phyloP scores from a whole-genome alignment of 2,113 vertebrate species.

The Bufo bufo region DNA sequence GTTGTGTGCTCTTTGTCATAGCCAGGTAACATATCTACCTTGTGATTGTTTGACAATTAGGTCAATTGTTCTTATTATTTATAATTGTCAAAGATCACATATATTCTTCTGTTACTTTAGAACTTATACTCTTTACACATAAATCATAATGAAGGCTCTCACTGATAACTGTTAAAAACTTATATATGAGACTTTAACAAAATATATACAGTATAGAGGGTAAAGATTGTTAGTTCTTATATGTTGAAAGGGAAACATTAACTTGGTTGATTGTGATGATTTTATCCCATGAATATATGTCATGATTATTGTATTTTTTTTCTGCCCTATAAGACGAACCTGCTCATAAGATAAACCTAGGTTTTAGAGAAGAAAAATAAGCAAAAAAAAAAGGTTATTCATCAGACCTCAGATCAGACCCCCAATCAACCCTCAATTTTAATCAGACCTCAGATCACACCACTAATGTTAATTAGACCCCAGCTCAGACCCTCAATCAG shows the following conservation, averaged over 20 bases:
- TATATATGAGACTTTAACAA: not conserved
- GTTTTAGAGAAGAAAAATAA: too few species aligned
- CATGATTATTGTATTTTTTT: too few species aligned
- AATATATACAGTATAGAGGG: not conserved
- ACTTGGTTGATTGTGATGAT: not conserved
- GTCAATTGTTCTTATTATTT: conserved; percentile 67
- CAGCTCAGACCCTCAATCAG: too few species aligned
- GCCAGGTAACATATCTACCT: conserved; percentile 98
- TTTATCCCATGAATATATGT: not conserved
- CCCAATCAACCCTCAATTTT: too few species aligned
- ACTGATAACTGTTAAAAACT: conserved; percentile 54
- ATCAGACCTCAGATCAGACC: too few species aligned
- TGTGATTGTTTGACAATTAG: conserved; percentile 85
- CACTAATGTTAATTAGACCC: too few species aligned
- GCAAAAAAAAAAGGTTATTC: too few species aligned
- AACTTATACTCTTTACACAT: conserved; percentile 60
- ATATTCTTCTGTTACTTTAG: conserved; percentile 65
- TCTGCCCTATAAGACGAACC: too few species aligned
- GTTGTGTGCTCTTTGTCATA: conserved; percentile 99
- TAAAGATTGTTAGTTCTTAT: not conserved
- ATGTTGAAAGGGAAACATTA: not conserved
- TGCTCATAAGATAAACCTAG: too few species aligned
- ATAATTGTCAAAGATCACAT: conserved; percentile 87
- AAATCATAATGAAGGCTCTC: conserved; percentile 60
- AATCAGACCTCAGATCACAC: too few species aligned